These are phyloP conservation scores for Anguilla obscura DNA, from an alignment of 2,797 vertebrate genomes.

Conservation along the genomic window DNA sequence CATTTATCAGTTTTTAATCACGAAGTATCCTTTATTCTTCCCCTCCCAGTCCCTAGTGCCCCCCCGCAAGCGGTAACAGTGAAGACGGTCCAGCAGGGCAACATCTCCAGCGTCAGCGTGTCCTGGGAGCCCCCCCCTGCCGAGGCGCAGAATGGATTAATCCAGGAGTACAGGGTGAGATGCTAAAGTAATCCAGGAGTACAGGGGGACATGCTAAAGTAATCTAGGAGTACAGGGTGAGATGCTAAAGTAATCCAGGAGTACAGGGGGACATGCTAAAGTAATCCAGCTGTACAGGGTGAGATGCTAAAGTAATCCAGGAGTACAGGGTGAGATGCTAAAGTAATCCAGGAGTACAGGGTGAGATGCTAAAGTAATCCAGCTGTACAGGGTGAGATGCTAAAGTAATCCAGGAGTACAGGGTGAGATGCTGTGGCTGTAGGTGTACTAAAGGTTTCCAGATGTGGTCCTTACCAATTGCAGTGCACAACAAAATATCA, in stretches of 20 bases:
- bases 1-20: not conserved
- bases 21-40: constrained; percentile 2
- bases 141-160: constrained; percentile 86
- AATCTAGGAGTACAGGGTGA: no score
- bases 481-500: no score
- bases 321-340: no score
- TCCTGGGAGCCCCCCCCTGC: constrained; percentile 90
- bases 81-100: constrained; percentile 76
- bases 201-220: no score
- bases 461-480: not conserved
- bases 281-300: no score
- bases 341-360: no score
- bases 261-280: no score
- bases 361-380: no score
- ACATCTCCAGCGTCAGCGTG: constrained; percentile 84
- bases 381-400: no score
- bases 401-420: no score
- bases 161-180: constrained; percentile 88
- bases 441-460: not conserved
- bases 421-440: not conserved
- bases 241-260: no score
- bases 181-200: not conserved
- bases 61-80: constrained; percentile 85
- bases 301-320: no score
- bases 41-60: constrained; percentile 81